phyloP scores from a whole-genome alignment of 2,113 vertebrate species.

The Cyanoderma ruficeps region DNA sequence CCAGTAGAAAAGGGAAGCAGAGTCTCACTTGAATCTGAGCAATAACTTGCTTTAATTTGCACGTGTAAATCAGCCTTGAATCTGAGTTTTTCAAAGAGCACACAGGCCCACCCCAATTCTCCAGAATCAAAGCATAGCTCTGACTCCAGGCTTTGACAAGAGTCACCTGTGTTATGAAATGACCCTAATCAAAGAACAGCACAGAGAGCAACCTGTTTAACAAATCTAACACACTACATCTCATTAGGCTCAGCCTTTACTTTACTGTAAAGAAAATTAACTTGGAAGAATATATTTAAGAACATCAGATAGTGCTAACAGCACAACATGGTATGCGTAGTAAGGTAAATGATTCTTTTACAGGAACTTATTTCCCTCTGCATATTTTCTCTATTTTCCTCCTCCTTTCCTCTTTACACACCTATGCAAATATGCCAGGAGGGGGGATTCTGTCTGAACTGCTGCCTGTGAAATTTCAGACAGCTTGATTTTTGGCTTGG shows the following conservation, averaged over 20 bases:
- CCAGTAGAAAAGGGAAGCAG: not conserved
- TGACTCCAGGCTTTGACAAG: not conserved
- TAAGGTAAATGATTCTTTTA: not conserved
- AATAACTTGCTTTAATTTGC: not conserved
- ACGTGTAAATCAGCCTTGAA: not conserved
- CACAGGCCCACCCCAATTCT: not conserved
- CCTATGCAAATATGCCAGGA: not conserved
- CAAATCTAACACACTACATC: conserved; percentile 5
- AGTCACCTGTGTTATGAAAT: not conserved
- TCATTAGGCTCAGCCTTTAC: conserved; percentile 3
- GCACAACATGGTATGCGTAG: not conserved
- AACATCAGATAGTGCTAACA: not conserved
- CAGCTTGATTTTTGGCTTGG: conserved; percentile 30
- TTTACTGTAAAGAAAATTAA: not conserved
- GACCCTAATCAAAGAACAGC: conserved; percentile 6
- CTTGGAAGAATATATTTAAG: not conserved
- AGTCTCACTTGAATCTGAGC: not conserved
- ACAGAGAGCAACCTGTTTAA: conserved; percentile 19
- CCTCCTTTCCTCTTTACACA: not conserved
- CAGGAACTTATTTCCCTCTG: not conserved
- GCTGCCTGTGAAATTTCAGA: conserved; percentile 39
- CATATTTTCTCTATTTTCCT: not conserved
- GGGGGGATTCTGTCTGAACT: conserved; percentile 8
- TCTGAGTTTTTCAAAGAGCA: not conserved
- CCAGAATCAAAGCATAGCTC: not conserved